A percentile compares a stretch with the other conserved stretches of the same genome.
Conservation (phyloP, 2,888 invertebrate genomes). For the Nomada lathburiana region DNA sequence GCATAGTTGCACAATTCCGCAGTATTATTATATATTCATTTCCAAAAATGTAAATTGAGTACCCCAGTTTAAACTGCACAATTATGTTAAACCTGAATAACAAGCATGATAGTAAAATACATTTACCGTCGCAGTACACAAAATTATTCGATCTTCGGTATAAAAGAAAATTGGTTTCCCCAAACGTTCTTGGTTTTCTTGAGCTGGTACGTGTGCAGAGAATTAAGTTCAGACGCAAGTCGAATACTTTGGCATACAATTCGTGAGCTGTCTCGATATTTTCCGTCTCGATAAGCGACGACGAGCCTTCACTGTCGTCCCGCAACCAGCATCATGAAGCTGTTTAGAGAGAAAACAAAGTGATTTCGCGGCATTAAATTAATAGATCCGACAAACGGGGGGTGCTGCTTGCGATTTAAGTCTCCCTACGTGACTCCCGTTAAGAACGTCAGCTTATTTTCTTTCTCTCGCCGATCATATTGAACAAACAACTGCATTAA, state of each 20-base stretch:
- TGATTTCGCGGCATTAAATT: slow-evolving; percentile 75
- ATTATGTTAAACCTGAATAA: no score
- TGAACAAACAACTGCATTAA: slow-evolving; percentile 77
- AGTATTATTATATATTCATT: no score
- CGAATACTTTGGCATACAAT: slow-evolving; percentile 6
- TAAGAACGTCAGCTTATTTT: slow-evolving; percentile 79
- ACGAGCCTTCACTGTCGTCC: neutral
- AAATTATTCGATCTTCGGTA: neutral
- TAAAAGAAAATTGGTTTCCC: neutral
- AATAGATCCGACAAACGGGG: slow-evolving; percentile 68
- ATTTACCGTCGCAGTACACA: neutral
- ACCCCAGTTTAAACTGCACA: no score
- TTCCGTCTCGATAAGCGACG: slow-evolving; percentile 14
- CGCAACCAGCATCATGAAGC: slow-evolving; percentile 32
- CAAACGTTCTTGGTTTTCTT: neutral
- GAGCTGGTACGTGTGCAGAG: no score
- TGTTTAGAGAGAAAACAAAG: slow-evolving; percentile 68
- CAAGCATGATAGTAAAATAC: no score
- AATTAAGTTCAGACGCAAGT: neutral
- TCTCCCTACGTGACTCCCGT: slow-evolving; percentile 80
- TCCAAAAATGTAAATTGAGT: no score
- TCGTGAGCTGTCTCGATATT: slow-evolving; percentile 19
- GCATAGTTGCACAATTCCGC: no score
- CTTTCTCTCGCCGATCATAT: slow-evolving; percentile 74
- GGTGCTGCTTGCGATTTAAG: slow-evolving; percentile 76